phyloP scores from a whole-genome alignment of 2,888 invertebrate species.

The Tiphia femorata region DNA sequence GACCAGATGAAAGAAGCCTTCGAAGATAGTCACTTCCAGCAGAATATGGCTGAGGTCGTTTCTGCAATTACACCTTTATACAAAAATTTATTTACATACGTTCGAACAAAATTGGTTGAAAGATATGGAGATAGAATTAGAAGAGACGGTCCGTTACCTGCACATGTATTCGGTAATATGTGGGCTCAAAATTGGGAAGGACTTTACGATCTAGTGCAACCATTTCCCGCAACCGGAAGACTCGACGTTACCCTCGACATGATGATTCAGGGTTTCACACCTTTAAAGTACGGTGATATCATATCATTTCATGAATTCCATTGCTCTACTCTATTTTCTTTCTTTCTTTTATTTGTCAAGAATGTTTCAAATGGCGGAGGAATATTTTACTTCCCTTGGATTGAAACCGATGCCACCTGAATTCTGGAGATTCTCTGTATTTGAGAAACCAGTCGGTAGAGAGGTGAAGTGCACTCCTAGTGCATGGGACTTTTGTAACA shows the following conservation, averaged over 20 bases:
- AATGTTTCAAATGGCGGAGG: constrained; percentile 87
- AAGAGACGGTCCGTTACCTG: constrained; percentile 84
- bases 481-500: constrained; percentile 90
- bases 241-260: constrained; percentile 85
- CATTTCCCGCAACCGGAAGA: constrained; percentile 79
- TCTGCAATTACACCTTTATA: constrained; percentile 76
- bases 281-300: constrained; percentile 72
- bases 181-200: constrained; percentile 89
- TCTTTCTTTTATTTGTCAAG: constrained; percentile 63
- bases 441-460: constrained; percentile 80
- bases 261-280: constrained; percentile 80
- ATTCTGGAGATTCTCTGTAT: constrained; percentile 87
- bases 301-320: neutral
- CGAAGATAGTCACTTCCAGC: constrained; percentile 78
- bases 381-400: constrained; percentile 86
- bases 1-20: constrained; percentile 84
- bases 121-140: constrained; percentile 76
- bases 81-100: constrained; percentile 86
- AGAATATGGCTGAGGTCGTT: constrained; percentile 71
- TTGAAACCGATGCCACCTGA: constrained; percentile 84
- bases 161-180: constrained; percentile 87
- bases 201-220: constrained; percentile 80
- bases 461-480: constrained; percentile 82
- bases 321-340: neutral
- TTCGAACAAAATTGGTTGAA: constrained; percentile 76